Base-by-base conservation (phyloP, 2,888 invertebrate species). In the Cantharis flavilabris region DNA sequence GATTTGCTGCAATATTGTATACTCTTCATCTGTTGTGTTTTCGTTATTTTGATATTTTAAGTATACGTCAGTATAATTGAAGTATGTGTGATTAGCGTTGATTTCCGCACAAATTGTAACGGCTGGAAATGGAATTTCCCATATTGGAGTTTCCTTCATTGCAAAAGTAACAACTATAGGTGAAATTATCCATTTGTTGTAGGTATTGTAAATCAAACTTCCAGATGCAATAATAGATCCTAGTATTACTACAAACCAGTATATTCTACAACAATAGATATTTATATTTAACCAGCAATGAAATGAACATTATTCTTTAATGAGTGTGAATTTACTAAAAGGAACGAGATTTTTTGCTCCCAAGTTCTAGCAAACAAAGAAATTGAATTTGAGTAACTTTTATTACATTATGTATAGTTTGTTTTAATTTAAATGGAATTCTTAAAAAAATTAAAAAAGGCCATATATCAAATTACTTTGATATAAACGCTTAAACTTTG, bases 91-190 rank as follows among this genome's bases (percentile, higher is more conserved):
- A 28, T 73, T 26, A 0, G 33, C n/a, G 26, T 73, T 73, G 1
- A 67, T 62, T 70, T 71, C 71, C 4, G 88, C 85, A 76, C 88
- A 89, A 74, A 89, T 86, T 3, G 88, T 88, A 4, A 89, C 84
- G 11, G 88, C 88, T 9, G 87, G 88, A 84, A 88, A 88, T 3
- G 88, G 88, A 16, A 92, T 90, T 87, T 91, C 90, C 91, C 92
- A 92, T 65, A 93, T 91, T 1, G 92, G 92, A 9, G 93, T 94
- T 0, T 94, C 92, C 74, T 92, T 93, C 85, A 94, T 93, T 1
- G 94, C 94, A 84, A 94, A 94, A 84, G 93, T 94, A 13, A 94
- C 94, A 83, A 94, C 93, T 0, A 94, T 94, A 0, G 94, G 94
- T 81, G 92, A 93, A 77, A 91, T 90, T 78, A 92, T 91, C 94